Evolutionary conservation across 2,888 invertebrate species (phyloP), one percentile per base, ranked within the genome.

Genomic region (Poecilus cupreus): DNA sequence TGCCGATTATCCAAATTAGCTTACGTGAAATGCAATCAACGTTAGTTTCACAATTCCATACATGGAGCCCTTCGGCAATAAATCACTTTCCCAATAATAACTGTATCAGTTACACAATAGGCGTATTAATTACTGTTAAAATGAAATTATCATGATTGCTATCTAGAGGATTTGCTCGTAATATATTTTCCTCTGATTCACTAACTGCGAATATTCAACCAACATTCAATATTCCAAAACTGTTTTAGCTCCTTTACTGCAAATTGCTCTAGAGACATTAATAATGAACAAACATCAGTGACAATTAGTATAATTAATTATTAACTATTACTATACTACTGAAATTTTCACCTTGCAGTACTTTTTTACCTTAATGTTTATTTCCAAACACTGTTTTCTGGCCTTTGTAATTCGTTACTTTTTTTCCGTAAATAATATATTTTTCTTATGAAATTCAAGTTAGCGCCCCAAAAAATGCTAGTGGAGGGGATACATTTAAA

Each of bases 171-270:
- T 68, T 32, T 18, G 8, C 13, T 68, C 37, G 64, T 18, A 37
- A 68, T 68, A 68, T 68, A 68, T 68, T 68, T 68, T 68, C 64
- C 64, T 68, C 64, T 68, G 54, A 54, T 60, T 13, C 60, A 60
- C 11, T 13, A 24, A 60, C 24, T 54, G 54, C 54, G 20, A 16
- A 10, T 43, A 13, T 32, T 32, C 32, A 32, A 32, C 5, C 8
- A 18, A n/a, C n/a, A 26, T 60, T 26, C 26, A 26, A 54, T 60
- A 22, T 57, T n/a, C 39, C 39, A 39, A 43, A 43, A 43, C 43
- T 11, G 13, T 43, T 8, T n/a, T n/a, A 43, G 3, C 10, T 43
- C n/a, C 43, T 13, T 43, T 43, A 1, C 32, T 32, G 32, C 32
- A 32, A 32, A 32, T 32, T n/a, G n/a, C n/a, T n/a, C n/a, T n/a